Percentiles rank a stretch among this genome's conserved stretches.
phyloP scores from a whole-genome alignment of 1,140 invertebrate genomes.

The Monomorium pharaonis region DNA sequence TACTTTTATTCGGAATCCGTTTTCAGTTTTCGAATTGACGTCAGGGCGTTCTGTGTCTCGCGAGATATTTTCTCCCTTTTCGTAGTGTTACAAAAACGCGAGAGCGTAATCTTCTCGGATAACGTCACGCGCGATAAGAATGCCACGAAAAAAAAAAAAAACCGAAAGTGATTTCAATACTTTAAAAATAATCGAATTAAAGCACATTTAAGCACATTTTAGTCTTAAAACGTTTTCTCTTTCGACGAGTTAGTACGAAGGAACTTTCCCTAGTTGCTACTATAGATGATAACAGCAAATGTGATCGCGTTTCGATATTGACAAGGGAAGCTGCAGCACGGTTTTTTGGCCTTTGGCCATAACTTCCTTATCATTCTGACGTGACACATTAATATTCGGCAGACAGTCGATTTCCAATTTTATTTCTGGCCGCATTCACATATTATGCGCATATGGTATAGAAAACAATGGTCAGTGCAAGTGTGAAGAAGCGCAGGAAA shows the following conservation, averaged over 20 bases:
- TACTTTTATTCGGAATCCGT: constrained; percentile 15
- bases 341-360: constrained; percentile 45
- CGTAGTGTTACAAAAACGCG: neutral
- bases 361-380: constrained; percentile 50
- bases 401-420: constrained; percentile 62
- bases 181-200: neutral
- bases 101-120: neutral
- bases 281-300: too few species aligned
- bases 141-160: neutral
- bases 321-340: neutral
- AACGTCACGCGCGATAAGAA: neutral
- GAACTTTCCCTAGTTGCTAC: neutral
- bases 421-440: neutral
- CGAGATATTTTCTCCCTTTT: neutral
- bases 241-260: neutral
- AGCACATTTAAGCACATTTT: neutral
- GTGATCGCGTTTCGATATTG: neutral
- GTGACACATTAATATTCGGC: neutral
- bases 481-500: neutral
- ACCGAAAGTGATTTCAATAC: too few species aligned
- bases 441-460: neutral
- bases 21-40: constrained; percentile 18
- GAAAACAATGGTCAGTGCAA: constrained; percentile 14
- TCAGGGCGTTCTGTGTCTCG: neutral
- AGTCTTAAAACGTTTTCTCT: neutral